phyloP scores from a whole-genome alignment of 2,888 invertebrate species.

The Amphipoea lucens region DNA sequence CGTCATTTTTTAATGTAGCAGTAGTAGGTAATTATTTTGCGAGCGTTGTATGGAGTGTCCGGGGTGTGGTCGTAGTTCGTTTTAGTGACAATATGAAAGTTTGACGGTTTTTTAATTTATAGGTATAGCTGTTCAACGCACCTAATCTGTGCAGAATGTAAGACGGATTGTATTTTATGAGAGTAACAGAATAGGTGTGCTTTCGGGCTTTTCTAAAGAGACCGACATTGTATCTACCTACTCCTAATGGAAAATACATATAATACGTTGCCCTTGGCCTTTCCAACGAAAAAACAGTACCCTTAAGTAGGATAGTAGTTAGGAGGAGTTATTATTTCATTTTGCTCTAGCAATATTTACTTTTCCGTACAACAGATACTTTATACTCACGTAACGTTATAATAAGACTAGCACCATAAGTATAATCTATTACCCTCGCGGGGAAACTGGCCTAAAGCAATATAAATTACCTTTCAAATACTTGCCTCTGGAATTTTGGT shows the following conservation, averaged over 20 bases:
- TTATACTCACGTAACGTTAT: constrained; percentile 58
- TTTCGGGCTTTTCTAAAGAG: not conserved
- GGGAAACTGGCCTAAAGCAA: constrained; percentile 65
- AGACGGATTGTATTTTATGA: not conserved
- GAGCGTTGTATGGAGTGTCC: no score
- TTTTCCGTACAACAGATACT: constrained; percentile 58
- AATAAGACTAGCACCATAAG: constrained; percentile 62
- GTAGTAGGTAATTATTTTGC: no score
- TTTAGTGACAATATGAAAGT: not conserved
- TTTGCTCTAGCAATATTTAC: constrained; percentile 54
- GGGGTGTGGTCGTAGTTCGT: not conserved
- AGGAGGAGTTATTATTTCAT: constrained; percentile 46
- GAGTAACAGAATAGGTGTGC: not conserved
- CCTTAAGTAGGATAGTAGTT: constrained; percentile 27
- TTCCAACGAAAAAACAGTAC: constrained; percentile 18
- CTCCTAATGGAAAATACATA: not conserved
- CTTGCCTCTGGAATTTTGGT: constrained; percentile 56
- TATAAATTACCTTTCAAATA: constrained; percentile 69
- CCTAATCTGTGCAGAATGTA: not conserved
- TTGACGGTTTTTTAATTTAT: not conserved
- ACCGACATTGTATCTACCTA: no score
- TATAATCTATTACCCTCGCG: constrained; percentile 64
- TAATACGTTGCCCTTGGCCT: not conserved
- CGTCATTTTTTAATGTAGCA: no score
- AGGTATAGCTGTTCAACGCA: not conserved